Evolutionary conservation across 2,113 vertebrate genomes (phyloP), one percentile per base, ranked within the genome.

Genomic region (Tiliqua scincoides): DNA sequence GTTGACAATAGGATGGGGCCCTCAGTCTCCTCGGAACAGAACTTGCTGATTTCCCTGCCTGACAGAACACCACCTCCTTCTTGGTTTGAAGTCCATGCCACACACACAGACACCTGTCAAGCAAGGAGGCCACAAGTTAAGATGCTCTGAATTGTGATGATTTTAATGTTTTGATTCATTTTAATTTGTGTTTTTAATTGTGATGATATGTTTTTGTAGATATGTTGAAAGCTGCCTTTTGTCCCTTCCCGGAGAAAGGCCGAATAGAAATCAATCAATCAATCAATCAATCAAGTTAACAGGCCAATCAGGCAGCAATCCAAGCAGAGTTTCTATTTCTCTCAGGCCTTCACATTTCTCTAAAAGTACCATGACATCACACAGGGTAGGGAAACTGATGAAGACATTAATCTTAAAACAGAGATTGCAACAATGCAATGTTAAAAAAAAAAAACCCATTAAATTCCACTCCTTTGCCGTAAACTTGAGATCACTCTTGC

Each of bases 381-480:
- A 25, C 21, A 84, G 40, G 27, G 14, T 67, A n/a, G 65, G 25
- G 72, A 75, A 90, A 92, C 88, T 17, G 12, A 32, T 88, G 70
- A 82, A 67, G 77, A 63, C 6, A 79, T 5, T 57, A 21, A 32
- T 80, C 40, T 89, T 77, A 48, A 85, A 73, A 75, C 32, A 27
- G 74, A 65, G 6, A 4, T 68, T 43, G 40, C 37, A 88, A 71
- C 5, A 82, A 0, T 1, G 0, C 1, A 2, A 0, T 3, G 68
- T 85, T 57, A 79, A 48, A 48, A 91, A 93, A 91, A 12, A 89
- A 1, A 62, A 1, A 1, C 12, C 9, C 21, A 48, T 48, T 8
- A 79, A 87, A 21, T 32, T 5, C 4, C 48, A 35, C 67, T 73
- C 84, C 67, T 74, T 70, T 27, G 63, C 61, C 71, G 80, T 57